phyloP scores from a whole-genome alignment of 2,888 invertebrate genomes.

The Argynnis bischoffii region DNA sequence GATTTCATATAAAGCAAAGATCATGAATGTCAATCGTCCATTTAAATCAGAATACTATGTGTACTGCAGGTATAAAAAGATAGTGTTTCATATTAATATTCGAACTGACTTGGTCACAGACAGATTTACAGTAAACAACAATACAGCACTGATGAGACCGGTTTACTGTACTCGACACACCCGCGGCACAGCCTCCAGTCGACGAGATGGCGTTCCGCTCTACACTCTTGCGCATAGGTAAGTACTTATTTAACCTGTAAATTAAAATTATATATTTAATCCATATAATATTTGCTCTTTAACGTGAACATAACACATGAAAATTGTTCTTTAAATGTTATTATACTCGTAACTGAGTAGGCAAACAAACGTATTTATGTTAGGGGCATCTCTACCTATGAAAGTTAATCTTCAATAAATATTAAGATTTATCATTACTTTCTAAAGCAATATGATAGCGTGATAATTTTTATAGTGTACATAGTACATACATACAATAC shows the following conservation, averaged over 20 bases:
- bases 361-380: conserved; percentile 14
- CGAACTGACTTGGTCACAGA: conserved; percentile 8
- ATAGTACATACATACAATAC: too few relatives aligned
- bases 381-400: conserved; percentile 21
- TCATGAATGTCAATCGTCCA: too few relatives aligned
- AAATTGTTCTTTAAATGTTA: neutral
- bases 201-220: conserved; percentile 71
- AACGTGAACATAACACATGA: neutral
- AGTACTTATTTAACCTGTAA: conserved; percentile 36
- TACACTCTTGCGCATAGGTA: conserved; percentile 75
- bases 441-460: too few relatives aligned
- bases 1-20: too few relatives aligned
- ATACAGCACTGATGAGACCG: conserved; percentile 62
- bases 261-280: neutral
- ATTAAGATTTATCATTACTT: too few relatives aligned
- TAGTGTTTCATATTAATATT: neutral
- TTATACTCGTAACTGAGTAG: neutral
- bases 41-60: too few relatives aligned
- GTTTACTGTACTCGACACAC: conserved; percentile 51
- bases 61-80: neutral
- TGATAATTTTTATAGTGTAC: too few relatives aligned
- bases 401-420: neutral
- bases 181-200: conserved; percentile 50
- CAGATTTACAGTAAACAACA: conserved; percentile 45
- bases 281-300: neutral